Conservation (phyloP, 1,140 invertebrate genomes). For the Caerostris darwini region DNA sequence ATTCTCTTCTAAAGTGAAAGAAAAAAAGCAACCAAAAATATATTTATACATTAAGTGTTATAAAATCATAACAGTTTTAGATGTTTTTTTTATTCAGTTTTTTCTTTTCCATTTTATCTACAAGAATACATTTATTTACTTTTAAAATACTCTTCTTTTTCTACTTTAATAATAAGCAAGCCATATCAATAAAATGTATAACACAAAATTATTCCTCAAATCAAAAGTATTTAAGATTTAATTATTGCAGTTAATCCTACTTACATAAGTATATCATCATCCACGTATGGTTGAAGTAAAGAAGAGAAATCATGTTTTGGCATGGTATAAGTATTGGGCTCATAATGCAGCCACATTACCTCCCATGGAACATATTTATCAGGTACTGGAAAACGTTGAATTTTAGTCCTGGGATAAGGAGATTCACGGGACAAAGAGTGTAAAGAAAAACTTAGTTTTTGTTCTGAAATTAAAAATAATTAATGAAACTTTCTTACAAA, state of each 20-base stretch:
- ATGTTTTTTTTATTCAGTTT: too few species aligned
- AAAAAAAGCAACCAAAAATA: too few species aligned
- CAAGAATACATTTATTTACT: too few species aligned
- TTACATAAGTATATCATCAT: conserved; percentile 81
- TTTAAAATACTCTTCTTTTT: too few species aligned
- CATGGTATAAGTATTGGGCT: conserved; percentile 81
- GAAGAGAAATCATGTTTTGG: conserved; percentile 79
- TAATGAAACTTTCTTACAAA: not conserved
- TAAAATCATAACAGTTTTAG: too few species aligned
- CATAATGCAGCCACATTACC: conserved; percentile 81
- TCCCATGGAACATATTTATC: conserved; percentile 83
- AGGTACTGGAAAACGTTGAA: conserved; percentile 81
- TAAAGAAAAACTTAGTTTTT: not conserved
- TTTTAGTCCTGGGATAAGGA: conserved; percentile 81
- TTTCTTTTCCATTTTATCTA: too few species aligned
- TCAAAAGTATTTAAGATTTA: too few species aligned
- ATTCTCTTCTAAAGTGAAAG: too few species aligned
- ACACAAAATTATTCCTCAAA: too few species aligned
- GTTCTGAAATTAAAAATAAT: conserved; percentile 12
- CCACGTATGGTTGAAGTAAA: conserved; percentile 80
- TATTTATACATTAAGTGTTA: too few species aligned
- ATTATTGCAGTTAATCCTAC: conserved; percentile 61
- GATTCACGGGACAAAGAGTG: conserved; percentile 80
- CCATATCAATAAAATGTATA: too few species aligned
- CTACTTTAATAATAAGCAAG: too few species aligned